Evolutionary conservation across 2,113 vertebrate genomes (phyloP), one percentile per base, ranked within the genome.

Genomic region (Meriones unguiculatus): DNA sequence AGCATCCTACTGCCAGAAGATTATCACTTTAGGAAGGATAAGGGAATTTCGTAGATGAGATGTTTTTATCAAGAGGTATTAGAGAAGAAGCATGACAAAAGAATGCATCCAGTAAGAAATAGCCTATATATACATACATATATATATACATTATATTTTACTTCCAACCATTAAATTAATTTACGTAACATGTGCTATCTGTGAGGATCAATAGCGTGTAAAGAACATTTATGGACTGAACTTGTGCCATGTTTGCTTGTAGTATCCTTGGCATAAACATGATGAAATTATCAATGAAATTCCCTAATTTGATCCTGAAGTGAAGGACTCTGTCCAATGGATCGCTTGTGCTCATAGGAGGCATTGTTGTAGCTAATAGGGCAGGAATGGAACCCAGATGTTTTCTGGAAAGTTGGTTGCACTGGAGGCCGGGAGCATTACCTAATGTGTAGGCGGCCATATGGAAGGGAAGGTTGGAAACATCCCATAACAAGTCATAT

Each of bases 401-500:
- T 99, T 98, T 98, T 98, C 97, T 97, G 95, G 97, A 95, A 98
- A 98, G 96, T 96, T 97, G 96, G 81, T 98, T 98, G 97, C 97
- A 97, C 97, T 98, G 98, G 97, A 99, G 98, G 98, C 99, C 98
- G 97, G 98, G 98, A 98, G 98, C 98, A 98, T 99, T 99, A 98
- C 99, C 98, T 99, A 99, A 99, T 87, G 87, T 98, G 98, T 98
- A 98, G 98, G 98, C 98, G 35, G 98, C 98, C 99, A 99, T 99
- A 99, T 99, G 99, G 99, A 99, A 98, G 98, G 98, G 98, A 98
- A 98, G 98, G 98, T 98, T 99, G 99, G 99, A 99, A 99, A 99
- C 99, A 99, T 99, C 99, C 99, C 99, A 98, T 99, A 99, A 99
- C 99, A 99, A 99, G 98, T 99, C 99, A 98, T 99, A 99, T 98